A percentile compares a stretch with the other conserved stretches of the same genome.
These are phyloP conservation scores for Malurus melanocephalus DNA, from an alignment of 2,113 vertebrate species.

Conservation along the genomic window DNA sequence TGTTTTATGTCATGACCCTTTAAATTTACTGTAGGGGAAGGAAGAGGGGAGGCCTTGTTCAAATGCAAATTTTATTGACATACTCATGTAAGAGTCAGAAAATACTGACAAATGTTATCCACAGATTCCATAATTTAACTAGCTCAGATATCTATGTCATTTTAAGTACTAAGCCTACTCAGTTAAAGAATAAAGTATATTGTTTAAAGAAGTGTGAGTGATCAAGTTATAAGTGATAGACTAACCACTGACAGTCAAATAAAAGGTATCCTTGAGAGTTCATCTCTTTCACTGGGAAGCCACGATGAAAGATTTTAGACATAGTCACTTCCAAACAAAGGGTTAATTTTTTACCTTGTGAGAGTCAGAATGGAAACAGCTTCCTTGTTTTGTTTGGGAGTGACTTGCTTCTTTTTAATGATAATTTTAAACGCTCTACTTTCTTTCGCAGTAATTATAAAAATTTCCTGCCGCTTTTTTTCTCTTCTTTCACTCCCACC, in stretches of 20 bases:
- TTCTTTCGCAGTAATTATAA: neutral
- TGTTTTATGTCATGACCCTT: neutral
- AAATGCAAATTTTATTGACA: slow-evolving; percentile 2
- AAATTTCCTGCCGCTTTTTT: neutral
- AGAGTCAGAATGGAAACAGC: neutral
- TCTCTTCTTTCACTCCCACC: neutral
- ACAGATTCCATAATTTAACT: neutral
- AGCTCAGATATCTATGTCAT: neutral
- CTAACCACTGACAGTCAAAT: neutral
- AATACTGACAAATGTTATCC: neutral
- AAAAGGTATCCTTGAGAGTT: neutral
- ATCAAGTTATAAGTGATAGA: neutral
- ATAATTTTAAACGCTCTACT: neutral
- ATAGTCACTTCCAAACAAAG: neutral
- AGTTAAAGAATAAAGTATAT: neutral
- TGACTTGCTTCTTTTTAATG: neutral
- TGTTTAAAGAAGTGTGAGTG: neutral
- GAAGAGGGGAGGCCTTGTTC: neutral
- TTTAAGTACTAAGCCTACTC: neutral
- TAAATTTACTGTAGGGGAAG: neutral
- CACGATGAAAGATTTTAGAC: neutral
- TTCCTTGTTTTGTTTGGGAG: neutral
- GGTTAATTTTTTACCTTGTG: neutral
- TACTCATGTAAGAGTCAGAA: neutral
- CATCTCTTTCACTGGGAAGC: neutral